These are phyloP conservation scores for Eupsilia transversa DNA, from an alignment of 2,888 invertebrate genomes.

Conservation along the genomic window DNA sequence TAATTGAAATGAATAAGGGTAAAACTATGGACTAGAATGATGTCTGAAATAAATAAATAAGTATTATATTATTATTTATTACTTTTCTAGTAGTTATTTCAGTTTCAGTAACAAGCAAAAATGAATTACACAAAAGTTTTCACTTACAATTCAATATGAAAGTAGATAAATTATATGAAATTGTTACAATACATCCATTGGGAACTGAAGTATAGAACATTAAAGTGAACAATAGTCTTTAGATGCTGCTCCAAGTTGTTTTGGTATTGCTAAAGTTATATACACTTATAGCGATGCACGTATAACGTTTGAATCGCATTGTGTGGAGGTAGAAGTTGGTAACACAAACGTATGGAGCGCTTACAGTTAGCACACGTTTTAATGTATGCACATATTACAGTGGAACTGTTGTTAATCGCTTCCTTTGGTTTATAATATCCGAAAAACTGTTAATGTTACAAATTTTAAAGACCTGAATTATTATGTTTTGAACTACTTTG, in stretches of 20 bases:
- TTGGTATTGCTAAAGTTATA: conserved; percentile 55
- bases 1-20: too few relatives aligned
- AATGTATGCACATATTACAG: conserved; percentile 42
- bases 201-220: conserved; percentile 44
- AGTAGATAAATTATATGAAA: conserved; percentile 50
- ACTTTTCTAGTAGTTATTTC: neutral
- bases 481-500: neutral
- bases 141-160: conserved; percentile 51
- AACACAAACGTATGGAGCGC: conserved; percentile 29
- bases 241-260: conserved; percentile 55
- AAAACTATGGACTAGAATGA: too few relatives aligned
- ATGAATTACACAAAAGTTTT: conserved; percentile 49
- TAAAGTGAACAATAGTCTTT: conserved; percentile 49
- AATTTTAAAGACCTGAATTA: too few relatives aligned
- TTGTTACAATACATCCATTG: conserved; percentile 53
- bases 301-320: conserved; percentile 41
- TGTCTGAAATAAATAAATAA: too few relatives aligned
- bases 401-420: conserved; percentile 19
- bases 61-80: too few relatives aligned
- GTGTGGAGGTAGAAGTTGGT: conserved; percentile 42
- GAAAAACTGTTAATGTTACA: neutral
- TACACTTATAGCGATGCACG: conserved; percentile 18
- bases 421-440: neutral
- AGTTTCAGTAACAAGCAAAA: conserved; percentile 24
- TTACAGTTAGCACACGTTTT: conserved; percentile 32